phyloP scores from a whole-genome alignment of 2,888 invertebrate species.

The Zelleria hepariella region DNA sequence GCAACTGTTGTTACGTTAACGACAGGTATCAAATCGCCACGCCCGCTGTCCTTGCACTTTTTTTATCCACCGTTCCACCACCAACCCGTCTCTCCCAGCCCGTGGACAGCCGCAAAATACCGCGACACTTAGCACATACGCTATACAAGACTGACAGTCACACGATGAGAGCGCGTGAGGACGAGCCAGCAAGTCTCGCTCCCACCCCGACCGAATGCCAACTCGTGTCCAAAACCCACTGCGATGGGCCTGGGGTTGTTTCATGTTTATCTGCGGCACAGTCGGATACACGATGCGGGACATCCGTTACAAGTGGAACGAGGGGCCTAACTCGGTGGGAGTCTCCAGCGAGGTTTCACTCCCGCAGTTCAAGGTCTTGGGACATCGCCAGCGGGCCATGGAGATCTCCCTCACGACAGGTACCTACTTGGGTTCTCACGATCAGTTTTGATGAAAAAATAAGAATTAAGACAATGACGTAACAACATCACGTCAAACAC shows the following conservation, averaged over 20 bases:
- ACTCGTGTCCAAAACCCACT: slow-evolving; percentile 69
- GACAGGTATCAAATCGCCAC: slow-evolving; percentile 84
- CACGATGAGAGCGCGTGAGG: slow-evolving; percentile 56
- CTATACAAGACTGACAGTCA: slow-evolving; percentile 57
- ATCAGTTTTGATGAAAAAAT: neutral
- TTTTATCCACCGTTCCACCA: slow-evolving; percentile 52
- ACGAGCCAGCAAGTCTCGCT: slow-evolving; percentile 52
- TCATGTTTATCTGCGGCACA: slow-evolving; percentile 73
- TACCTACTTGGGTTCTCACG: slow-evolving; percentile 63
- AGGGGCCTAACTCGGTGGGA: slow-evolving; percentile 95
- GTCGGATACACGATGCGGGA: slow-evolving; percentile 99
- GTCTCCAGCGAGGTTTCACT: slow-evolving; percentile 96
- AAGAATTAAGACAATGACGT: slow-evolving; percentile 5
- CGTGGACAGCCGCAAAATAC: slow-evolving; percentile 56
- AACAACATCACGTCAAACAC: slow-evolving; percentile 51
- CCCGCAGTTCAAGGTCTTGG: slow-evolving; percentile 98
- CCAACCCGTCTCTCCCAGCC: slow-evolving; percentile 65
- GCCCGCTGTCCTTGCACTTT: slow-evolving; percentile 50
- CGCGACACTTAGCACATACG: slow-evolving; percentile 65
- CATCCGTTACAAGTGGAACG: slow-evolving; percentile 98
- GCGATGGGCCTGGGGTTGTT: slow-evolving; percentile 69
- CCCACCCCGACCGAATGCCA: slow-evolving; percentile 59
- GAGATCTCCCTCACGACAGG: slow-evolving; percentile 98
- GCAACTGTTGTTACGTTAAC: slow-evolving; percentile 94
- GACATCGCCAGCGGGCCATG: slow-evolving; percentile 95